Evolutionary conservation across 2,888 invertebrate species (phyloP), one percentile per base, ranked within the genome.

Genomic region (Pimpla rufipes): DNA sequence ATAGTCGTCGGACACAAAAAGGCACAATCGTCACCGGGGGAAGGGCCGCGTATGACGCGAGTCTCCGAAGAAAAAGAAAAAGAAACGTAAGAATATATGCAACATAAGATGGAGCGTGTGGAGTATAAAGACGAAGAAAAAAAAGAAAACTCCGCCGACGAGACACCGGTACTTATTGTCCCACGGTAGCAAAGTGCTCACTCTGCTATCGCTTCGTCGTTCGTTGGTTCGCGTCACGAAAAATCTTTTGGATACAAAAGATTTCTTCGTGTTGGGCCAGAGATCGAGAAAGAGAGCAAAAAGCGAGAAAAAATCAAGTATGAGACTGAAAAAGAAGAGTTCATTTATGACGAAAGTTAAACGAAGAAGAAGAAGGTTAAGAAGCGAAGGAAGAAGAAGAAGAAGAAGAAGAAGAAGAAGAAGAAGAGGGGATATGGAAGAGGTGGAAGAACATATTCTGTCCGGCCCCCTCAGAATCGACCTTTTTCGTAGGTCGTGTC

Each of bases 301-400:
- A 10, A 42, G 23, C 42, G 11, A 47, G 55, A 67, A 13, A 42
- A 18, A 42, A 45, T 42, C 11, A 18, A 59, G 35, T 21, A 59
- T 11, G 45, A 37, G 16, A 42, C 1, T n/a, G 37, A 40, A 21
- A 59, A 45, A 50, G 29, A 29, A 29, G 3, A 50, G 59, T 66
- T 67, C 70, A 47, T 74, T 81, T 73, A 79, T 67, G 67, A 29
- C 78, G 67, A 79, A 80, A 80, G 68, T 57, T 62, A 40, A 64
- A 81, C 81, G 75, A 73, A 71, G 75, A 84, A 78, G 37, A 64
- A 52, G 79, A 55, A 13, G n/a, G 16, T 55, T 64, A 23, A 67
- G 79, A 13, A 64, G 71, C 62, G 68, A 64, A 16, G 23, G 68
- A 23, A 23, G 35, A 47, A 71, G 40, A 21, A 35, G 18, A 11